Conservation (phyloP, 2,113 vertebrate species). For the Crotophaga sulcirostris region DNA sequence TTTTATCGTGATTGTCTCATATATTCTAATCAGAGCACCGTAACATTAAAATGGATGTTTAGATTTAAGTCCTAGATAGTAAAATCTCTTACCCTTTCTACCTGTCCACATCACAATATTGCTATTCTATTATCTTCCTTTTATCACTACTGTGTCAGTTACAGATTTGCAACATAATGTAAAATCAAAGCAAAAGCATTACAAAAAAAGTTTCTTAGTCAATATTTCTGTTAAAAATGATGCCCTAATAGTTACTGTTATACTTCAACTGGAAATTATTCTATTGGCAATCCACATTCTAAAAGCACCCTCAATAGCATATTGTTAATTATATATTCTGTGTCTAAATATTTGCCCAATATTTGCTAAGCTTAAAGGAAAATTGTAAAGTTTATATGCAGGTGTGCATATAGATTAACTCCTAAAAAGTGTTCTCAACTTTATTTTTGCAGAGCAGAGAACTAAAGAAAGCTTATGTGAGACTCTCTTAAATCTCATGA, state of each 20-base stretch:
- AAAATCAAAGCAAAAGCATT: background rate
- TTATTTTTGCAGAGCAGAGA: background rate
- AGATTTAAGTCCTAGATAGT: background rate
- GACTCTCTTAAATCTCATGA: background rate
- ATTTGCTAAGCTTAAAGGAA: background rate
- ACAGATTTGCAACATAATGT: background rate
- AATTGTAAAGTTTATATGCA: background rate
- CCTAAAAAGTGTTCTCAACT: background rate
- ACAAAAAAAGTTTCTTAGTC: background rate
- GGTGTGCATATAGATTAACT: background rate
- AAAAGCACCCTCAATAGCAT: background rate
- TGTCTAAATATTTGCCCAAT: background rate
- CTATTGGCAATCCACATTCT: background rate
- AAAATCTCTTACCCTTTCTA: background rate
- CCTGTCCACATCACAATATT: background rate
- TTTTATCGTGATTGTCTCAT: background rate
- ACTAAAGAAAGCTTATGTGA: background rate
- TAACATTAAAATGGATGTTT: background rate
- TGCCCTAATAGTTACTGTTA: background rate
- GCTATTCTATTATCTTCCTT: background rate
- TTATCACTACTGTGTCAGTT: background rate
- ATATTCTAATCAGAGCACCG: background rate
- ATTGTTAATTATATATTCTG: background rate
- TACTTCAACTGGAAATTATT: background rate
- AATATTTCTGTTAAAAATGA: background rate